Evolutionary conservation across 1,140 invertebrate genomes (phyloP).

Genomic region (Megathymus violae): DNA sequence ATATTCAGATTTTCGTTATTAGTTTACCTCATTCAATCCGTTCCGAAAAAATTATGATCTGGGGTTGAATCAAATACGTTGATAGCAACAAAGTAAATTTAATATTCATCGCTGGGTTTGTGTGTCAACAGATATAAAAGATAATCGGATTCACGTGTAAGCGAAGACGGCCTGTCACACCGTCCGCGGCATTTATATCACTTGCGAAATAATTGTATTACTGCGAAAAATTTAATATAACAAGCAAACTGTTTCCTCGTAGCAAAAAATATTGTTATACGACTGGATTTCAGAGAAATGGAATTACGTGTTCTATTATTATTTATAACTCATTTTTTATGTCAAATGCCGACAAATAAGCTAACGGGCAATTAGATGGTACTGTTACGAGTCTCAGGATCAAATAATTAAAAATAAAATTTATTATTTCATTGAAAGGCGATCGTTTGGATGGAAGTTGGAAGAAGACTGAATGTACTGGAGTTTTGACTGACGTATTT

Average conservation of each 20-base stretch:
- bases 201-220: slow-evolving; percentile 13
- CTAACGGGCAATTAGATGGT: no score
- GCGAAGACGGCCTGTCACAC: slow-evolving; percentile 26
- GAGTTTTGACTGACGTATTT: no score
- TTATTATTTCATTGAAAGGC: no score
- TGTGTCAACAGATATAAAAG: slow-evolving; percentile 49
- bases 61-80: slow-evolving; percentile 53
- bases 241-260: neutral
- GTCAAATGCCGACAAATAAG: no score
- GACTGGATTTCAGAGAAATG: neutral
- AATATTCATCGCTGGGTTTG: slow-evolving; percentile 53
- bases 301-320: neutral
- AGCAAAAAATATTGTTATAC: neutral
- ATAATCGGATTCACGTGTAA: slow-evolving; percentile 48
- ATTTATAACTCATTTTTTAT: no score
- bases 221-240: neutral
- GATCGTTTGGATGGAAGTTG: no score
- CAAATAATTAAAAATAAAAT: no score
- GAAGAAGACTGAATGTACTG: no score
- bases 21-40: slow-evolving; percentile 66
- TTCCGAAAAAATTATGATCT: slow-evolving; percentile 56
- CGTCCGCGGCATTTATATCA: slow-evolving; percentile 8
- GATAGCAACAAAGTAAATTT: slow-evolving; percentile 59
- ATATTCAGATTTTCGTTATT: slow-evolving; percentile 73
- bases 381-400: no score